phyloP scores from a whole-genome alignment of 2,113 vertebrate species.

The Rattus rattus region DNA sequence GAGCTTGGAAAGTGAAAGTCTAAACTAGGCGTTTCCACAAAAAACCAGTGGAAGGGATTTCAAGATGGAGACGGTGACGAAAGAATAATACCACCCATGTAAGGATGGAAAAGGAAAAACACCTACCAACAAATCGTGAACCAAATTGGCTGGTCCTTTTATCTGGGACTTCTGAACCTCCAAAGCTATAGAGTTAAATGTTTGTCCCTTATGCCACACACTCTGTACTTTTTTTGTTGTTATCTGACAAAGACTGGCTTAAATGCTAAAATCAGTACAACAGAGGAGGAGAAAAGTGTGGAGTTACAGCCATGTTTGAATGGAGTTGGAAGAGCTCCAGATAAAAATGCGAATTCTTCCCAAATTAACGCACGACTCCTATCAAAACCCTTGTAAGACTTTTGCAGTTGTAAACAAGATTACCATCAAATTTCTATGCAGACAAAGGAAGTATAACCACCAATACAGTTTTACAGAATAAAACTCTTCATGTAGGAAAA shows the following conservation, averaged over 20 bases:
- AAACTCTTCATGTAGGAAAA: not conserved
- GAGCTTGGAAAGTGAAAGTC: slow-evolving; percentile 19
- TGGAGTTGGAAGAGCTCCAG: not conserved
- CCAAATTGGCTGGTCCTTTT: not conserved
- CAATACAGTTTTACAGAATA: not conserved
- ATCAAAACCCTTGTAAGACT: not conserved
- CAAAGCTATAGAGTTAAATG: not conserved
- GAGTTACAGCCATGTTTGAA: not conserved
- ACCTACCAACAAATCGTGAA: not conserved
- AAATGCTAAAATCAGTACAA: not conserved
- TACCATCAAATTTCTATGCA: not conserved
- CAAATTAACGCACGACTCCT: not conserved
- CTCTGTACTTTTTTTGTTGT: not conserved
- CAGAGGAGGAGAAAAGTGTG: not conserved
- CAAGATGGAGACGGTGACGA: not conserved
- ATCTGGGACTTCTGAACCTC: not conserved
- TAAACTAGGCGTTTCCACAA: not conserved
- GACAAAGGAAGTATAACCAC: not conserved
- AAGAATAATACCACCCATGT: not conserved
- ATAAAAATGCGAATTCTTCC: not conserved
- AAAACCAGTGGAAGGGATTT: not conserved
- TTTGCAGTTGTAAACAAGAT: not conserved
- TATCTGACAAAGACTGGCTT: not conserved
- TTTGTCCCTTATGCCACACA: not conserved
- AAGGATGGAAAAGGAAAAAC: too few relatives aligned